Percentiles rank a stretch among this genome's conserved stretches.
phyloP scores from a whole-genome alignment of 2,888 invertebrate species.

The Ochropleura plecta region DNA sequence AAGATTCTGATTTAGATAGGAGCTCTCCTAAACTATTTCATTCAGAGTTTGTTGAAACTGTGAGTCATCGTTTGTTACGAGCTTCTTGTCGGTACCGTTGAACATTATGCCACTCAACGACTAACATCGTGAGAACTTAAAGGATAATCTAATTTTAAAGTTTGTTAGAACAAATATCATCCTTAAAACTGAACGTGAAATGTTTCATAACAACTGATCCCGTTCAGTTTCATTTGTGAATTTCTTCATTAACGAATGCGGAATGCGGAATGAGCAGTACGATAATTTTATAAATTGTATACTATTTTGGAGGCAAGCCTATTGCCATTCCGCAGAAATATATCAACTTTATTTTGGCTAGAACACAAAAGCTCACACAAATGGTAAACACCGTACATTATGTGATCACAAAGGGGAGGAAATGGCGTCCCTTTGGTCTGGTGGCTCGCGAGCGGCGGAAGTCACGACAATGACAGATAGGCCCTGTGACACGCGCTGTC shows the following conservation, averaged over 20 bases:
- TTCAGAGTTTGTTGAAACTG: slow-evolving; percentile 3
- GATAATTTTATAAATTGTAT: not conserved
- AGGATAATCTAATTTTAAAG: not conserved
- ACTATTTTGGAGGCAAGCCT: not conserved
- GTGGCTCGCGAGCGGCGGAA: slow-evolving; percentile 21
- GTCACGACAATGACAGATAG: slow-evolving; percentile 41
- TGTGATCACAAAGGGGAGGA: slow-evolving; percentile 45
- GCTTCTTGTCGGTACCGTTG: not conserved
- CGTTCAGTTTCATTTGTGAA: not conserved
- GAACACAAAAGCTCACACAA: slow-evolving; percentile 17
- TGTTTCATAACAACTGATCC: not conserved
- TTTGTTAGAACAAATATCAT: not conserved
- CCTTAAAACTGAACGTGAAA: not conserved
- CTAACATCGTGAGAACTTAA: not conserved
- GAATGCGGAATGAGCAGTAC: not conserved
- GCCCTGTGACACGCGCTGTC: not conserved
- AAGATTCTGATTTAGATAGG: slow-evolving; percentile 53
- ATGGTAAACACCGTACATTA: slow-evolving; percentile 45
- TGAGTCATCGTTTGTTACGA: not conserved
- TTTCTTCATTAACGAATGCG: not conserved
- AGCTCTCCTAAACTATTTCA: slow-evolving; percentile 2
- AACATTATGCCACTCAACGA: not conserved
- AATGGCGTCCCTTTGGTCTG: slow-evolving; percentile 30
- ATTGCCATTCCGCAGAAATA: slow-evolving; percentile 8
- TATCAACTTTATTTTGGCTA: slow-evolving; percentile 28